A percentile compares a stretch with the other conserved stretches of the same genome.
These are phyloP conservation scores for Schizopygopsis pylzovi DNA, from an alignment of 2,797 vertebrate species.

Conservation along the genomic window DNA sequence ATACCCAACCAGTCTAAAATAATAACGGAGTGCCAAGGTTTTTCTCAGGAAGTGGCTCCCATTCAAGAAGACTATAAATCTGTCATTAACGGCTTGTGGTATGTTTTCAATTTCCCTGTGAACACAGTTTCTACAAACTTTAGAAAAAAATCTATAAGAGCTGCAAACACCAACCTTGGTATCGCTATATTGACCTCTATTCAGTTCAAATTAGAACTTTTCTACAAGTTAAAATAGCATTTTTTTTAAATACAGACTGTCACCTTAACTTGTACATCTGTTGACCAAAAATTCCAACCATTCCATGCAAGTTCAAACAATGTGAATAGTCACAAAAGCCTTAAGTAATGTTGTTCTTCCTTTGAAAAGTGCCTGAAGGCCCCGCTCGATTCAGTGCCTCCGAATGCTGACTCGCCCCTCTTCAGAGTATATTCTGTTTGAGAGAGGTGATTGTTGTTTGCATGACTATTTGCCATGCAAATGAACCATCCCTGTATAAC, in stretches of 20 bases:
- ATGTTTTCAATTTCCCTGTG: conserved; percentile 2
- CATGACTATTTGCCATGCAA: conserved; percentile 63
- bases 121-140: background rate
- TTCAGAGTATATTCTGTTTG: conserved; percentile 20
- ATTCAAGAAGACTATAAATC: background rate
- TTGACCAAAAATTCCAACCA: conserved; percentile 11
- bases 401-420: background rate
- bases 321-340: background rate
- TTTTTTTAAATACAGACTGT: background rate
- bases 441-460: conserved; percentile 52
- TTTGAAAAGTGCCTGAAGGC: conserved; percentile 34
- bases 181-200: background rate
- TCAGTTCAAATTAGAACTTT: background rate
- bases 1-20: background rate
- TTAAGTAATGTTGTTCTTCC: conserved; percentile 28
- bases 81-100: background rate
- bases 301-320: conserved; percentile 35
- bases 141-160: background rate
- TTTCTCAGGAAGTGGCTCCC: conserved; percentile 29
- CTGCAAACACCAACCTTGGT: background rate
- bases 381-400: background rate
- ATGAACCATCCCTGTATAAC: conserved; percentile 35
- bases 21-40: background rate
- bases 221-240: background rate
- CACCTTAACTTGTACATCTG: background rate